phyloP scores from a whole-genome alignment of 1,140 invertebrate genomes.

The Oppia nitens region DNA sequence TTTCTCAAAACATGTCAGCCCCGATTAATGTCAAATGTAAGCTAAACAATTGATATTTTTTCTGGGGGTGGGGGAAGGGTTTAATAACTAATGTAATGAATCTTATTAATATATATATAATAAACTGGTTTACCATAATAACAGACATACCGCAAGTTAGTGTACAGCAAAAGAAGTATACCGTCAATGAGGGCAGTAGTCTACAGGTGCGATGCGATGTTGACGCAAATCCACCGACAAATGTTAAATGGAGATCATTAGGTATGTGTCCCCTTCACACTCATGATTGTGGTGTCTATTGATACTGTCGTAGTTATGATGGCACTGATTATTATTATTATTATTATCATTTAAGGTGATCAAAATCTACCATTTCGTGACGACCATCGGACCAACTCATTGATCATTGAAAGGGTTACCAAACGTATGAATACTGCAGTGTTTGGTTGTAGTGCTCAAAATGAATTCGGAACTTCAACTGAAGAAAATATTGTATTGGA shows the following conservation, averaged over 20 bases:
- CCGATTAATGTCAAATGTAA: constrained; percentile 10
- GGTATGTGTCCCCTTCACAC: no score
- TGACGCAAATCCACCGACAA: constrained; percentile 14
- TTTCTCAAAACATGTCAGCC: background rate
- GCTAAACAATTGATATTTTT: background rate
- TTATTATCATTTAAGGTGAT: background rate
- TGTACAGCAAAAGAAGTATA: background rate
- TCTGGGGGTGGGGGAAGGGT: no score
- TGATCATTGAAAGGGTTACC: background rate
- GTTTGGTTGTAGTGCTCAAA: constrained; percentile 13
- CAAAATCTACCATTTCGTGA: background rate
- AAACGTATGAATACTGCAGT: constrained; percentile 5
- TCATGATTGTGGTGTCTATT: no score
- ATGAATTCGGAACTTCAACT: constrained; percentile 6
- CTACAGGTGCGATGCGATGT: constrained; percentile 10
- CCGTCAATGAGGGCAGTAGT: constrained; percentile 5
- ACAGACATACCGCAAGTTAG: constrained; percentile 7
- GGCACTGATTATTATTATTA: no score
- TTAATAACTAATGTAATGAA: no score
- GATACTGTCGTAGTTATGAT: no score
- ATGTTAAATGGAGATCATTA: constrained; percentile 1
- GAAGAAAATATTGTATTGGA: constrained; percentile 5
- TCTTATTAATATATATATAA: no score
- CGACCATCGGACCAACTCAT: background rate
- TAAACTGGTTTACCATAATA: no score